Base-by-base conservation (phyloP, 2,888 invertebrate species). In the Nemurella pictetii region DNA sequence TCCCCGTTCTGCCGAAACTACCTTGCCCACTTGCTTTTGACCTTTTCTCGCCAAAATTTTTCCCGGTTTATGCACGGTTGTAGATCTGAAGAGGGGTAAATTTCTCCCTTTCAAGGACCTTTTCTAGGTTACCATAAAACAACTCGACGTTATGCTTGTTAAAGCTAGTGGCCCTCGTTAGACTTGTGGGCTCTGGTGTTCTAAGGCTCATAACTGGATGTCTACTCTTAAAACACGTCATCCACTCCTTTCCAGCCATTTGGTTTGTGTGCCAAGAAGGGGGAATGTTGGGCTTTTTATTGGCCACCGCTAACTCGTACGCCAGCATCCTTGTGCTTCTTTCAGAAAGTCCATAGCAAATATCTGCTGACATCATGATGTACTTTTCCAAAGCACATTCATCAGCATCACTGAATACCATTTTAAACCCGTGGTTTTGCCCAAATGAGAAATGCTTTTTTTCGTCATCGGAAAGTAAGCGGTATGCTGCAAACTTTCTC, bases 141-240 rank as follows among this genome's bases (percentile, higher is more conserved):
- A 32, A 72, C 12, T 29, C 28, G 5, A 85, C 86, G 82, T 83
- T 87, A 78, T 86, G 85, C n/a, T 30, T 30, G 30, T 86, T 86
- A 77, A 86, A 86, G 30, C 83, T 83, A 12, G 83, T 80, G n/a
- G 83, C 80, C 7, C 85, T 36, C 27, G 84, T 27, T 27, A 87
- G 75, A 78, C 86, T 87, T 30, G 84, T 87, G n/a, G 77, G 81
- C 80, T 87, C 86, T 26, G 86, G 83, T 27, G 78, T 81, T 28
- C 85, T n/a, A 3, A 87, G 73, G 55, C 32, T 80, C 15, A 87
- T 25, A 20, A 80, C 32, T 5, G 81, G 77, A 83, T 85, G 30
- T 32, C 85, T 55, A 0, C 83, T 83, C 82, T 77, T 80, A 32
- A 86, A 87, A 20, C 73, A 30, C 20, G 78, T 73, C 7, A 84